A percentile compares a stretch with the other conserved stretches of the same genome.
phyloP scores from a whole-genome alignment of 2,113 vertebrate genomes.

The Nesospiza acunhae region DNA sequence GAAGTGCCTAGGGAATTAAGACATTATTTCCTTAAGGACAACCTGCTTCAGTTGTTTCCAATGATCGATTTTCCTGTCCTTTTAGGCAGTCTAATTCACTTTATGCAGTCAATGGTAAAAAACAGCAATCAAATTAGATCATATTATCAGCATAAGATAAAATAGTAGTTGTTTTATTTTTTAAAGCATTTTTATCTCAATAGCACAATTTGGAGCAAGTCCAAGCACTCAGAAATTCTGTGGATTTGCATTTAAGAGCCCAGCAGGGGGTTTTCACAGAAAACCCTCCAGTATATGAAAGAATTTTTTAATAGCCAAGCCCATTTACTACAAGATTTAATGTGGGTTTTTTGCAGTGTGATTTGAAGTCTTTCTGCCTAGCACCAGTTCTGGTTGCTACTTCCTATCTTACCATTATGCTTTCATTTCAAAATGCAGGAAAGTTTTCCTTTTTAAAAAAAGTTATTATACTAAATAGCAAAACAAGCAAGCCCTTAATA shows the following conservation, averaged over 20 bases:
- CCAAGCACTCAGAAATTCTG: conserved; percentile 67
- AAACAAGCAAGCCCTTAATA: background rate
- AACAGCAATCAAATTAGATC: conserved; percentile 60
- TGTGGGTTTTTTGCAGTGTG: background rate
- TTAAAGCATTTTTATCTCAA: conserved; percentile 48
- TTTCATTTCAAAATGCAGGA: background rate
- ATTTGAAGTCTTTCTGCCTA: background rate
- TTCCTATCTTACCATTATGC: background rate
- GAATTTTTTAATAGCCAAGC: conserved; percentile 6
- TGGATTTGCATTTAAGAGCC: conserved; percentile 61
- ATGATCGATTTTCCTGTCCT: conserved; percentile 29
- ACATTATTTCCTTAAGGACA: background rate
- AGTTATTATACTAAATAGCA: background rate
- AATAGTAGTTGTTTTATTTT: conserved; percentile 17
- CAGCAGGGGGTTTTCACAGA: conserved; percentile 33
- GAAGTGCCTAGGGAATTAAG: background rate
- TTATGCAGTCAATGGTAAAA: conserved; percentile 37
- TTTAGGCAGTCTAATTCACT: conserved; percentile 38
- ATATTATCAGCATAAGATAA: conserved; percentile 52
- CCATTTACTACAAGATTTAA: conserved; percentile 3
- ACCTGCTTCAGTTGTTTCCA: background rate
- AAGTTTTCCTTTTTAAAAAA: background rate
- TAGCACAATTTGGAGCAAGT: conserved; percentile 52
- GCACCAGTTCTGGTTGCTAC: background rate
- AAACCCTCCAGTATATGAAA: background rate